phyloP scores from a whole-genome alignment of 2,113 vertebrate genomes.

The Menura novaehollandiae region DNA sequence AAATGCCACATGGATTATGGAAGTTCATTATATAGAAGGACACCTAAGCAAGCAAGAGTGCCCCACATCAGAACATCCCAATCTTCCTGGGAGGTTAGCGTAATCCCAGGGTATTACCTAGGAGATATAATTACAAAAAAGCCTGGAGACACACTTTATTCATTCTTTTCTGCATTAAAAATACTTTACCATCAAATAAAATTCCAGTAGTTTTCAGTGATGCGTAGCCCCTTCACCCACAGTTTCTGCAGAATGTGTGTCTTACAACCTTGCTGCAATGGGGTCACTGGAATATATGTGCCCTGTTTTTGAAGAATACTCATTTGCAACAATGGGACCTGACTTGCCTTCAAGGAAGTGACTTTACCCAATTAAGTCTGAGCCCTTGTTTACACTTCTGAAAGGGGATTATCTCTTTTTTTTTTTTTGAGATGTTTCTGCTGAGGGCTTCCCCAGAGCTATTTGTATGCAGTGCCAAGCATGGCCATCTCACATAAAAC shows the following conservation, averaged over 20 bases:
- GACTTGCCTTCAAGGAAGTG: neutral
- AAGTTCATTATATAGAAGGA: neutral
- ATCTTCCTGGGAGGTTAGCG: neutral
- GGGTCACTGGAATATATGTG: neutral
- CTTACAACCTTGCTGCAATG: rapidly evolving
- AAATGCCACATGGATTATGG: neutral
- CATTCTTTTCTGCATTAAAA: neutral
- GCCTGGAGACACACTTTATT: neutral
- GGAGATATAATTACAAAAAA: neutral
- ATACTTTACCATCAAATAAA: neutral
- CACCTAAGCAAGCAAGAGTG: neutral
- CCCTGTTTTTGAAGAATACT: neutral
- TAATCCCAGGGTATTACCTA: neutral
- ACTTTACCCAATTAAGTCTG: neutral
- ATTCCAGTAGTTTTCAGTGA: neutral
- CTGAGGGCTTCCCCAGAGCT: neutral
- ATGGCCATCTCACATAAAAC: neutral
- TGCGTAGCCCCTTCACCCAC: neutral
- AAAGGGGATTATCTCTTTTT: neutral
- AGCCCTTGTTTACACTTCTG: neutral
- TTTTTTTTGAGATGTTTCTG: neutral
- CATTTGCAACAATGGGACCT: neutral
- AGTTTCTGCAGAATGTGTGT: neutral
- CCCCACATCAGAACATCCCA: neutral
- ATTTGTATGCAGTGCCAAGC: neutral